Evolutionary conservation across 2,113 vertebrate genomes (phyloP), one percentile per base, ranked within the genome.

Genomic region (Forbesichthys agassizii): DNA sequence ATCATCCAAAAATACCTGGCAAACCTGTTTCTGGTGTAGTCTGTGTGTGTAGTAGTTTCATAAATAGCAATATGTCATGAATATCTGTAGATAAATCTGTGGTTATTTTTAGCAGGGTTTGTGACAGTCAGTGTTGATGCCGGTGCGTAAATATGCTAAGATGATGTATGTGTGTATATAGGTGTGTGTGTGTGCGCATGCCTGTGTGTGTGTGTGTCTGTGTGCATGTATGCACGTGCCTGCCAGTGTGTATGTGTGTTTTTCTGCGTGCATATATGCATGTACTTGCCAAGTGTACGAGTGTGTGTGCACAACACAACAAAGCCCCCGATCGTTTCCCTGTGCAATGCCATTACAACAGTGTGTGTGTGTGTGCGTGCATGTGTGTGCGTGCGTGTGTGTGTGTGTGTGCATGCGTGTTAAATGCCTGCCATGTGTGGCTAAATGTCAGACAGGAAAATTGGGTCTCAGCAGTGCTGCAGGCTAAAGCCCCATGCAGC

Each of bases 391-490:
- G 49, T 52, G 68, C 46, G 14, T 54, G 11, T 20, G 58, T 52
- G n/a, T 20, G 33, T 33, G 18, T 33, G 20, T 59, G 48, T 42
- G 5, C 56, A 55, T 42, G 33, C n/a, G 36, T 46, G 80, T 71
- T 71, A 79, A 74, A 85, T 68, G 81, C 77, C 84, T 74, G 61
- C 2, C 9, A 75, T 57, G 16, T 57, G 81, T 72, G 84, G 62
- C 68, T 81, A 76, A 86, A 87, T 78, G 77, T 79, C 75, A 82
- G 75, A 82, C 76, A 86, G 64, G 84, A 72, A 89, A 6, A 89
- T 78, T 88, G 81, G 83, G 87, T 87, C 84, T 91, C 69, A 70
- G 53, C 77, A 75, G 63, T 69, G 81, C 88, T 68, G 68, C 84
- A 59, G 86, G 83, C 72, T 73, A 86, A 85, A 86, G 75, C 71